A percentile compares a stretch with the other conserved stretches of the same genome.
Conservation (phyloP, 2,113 vertebrate species). For the Nothocercus nigrocapillus region DNA sequence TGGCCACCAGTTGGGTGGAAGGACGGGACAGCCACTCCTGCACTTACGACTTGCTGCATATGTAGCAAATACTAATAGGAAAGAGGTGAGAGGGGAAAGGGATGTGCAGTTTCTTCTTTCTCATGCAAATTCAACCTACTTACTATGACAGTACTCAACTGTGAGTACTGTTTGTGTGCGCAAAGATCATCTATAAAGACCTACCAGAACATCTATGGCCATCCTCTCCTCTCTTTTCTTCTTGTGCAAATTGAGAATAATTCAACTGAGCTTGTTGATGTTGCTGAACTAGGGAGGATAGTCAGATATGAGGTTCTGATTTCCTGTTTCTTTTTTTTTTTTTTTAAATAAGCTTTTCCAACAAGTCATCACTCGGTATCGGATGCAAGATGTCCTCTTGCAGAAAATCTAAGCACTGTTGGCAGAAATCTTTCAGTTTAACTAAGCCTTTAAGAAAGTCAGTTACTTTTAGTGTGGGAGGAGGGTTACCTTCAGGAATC, state of each 20-base stretch:
- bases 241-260: background rate
- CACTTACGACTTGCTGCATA: background rate
- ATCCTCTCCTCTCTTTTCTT: background rate
- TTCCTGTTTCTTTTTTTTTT: background rate
- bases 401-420: background rate
- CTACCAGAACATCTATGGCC: fast-evolving
- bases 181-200: background rate
- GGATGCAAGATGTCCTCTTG: background rate
- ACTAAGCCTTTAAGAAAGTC: background rate
- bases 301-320: background rate
- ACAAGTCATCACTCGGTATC: background rate
- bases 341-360: background rate
- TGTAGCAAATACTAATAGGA: background rate
- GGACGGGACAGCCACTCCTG: background rate
- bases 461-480: background rate
- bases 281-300: background rate
- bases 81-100: background rate
- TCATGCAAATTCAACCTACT: background rate
- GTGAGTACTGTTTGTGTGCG: background rate
- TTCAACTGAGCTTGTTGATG: background rate
- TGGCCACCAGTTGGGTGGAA: background rate
- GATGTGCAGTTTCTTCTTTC: background rate
- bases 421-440: conserved; percentile 24
- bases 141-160: background rate
- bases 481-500: background rate